phyloP scores from a whole-genome alignment of 2,113 vertebrate genomes.

The Microcebus lehilahytsara region DNA sequence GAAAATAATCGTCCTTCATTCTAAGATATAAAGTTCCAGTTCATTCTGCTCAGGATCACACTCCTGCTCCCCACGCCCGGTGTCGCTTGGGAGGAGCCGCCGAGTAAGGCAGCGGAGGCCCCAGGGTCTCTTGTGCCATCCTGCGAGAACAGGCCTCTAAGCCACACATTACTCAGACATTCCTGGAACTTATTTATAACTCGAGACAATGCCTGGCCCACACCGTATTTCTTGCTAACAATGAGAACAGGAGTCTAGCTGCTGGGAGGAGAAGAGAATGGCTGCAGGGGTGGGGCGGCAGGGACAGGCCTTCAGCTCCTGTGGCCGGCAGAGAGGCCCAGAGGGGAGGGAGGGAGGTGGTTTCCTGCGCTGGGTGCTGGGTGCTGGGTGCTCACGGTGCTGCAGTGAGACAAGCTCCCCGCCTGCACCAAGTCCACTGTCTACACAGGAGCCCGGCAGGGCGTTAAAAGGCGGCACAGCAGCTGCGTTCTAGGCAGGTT shows the following conservation, averaged over 20 bases:
- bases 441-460: neutral
- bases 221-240: neutral
- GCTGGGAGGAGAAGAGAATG: neutral
- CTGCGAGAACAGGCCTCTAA: neutral
- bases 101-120: neutral
- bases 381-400: neutral
- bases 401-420: neutral
- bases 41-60: neutral
- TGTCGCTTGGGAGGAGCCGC: neutral
- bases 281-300: neutral
- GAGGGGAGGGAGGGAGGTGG: neutral
- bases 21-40: neutral
- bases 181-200: neutral
- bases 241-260: neutral
- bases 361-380: neutral
- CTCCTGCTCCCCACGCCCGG: neutral
- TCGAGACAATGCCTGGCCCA: neutral
- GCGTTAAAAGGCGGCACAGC: neutral
- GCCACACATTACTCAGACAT: neutral
- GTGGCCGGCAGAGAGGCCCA: neutral
- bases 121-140: fast-evolving
- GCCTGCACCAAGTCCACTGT: neutral
- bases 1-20: neutral
- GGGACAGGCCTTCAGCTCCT: neutral
- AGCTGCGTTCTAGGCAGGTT: neutral